Evolutionary conservation across 2,888 invertebrate species (phyloP).

Genomic region (Hyppa rectilinea): DNA sequence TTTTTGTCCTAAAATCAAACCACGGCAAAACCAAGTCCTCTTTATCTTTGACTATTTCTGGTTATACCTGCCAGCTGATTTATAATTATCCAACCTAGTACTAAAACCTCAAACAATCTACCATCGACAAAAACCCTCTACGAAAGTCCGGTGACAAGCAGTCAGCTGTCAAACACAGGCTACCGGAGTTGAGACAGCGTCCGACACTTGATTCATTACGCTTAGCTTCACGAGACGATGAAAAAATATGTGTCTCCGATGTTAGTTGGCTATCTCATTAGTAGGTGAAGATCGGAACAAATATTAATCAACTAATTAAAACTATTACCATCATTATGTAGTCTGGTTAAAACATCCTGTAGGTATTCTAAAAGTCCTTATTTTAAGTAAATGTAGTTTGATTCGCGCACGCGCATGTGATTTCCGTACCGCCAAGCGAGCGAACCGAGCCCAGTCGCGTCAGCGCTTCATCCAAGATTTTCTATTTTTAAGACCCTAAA

Average conservation of each 20-base stretch:
- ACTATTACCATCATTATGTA: neutral
- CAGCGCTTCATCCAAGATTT: too few relatives aligned
- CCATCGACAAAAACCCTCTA: neutral
- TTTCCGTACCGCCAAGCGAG: too few relatives aligned
- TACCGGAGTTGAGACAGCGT: constrained; percentile 28
- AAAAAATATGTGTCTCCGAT: constrained; percentile 25
- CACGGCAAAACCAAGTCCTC: too few relatives aligned
- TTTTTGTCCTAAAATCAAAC: too few relatives aligned
- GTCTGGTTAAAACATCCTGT: too few relatives aligned
- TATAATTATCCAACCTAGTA: neutral
- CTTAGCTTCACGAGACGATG: constrained; percentile 20
- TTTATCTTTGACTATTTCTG: too few relatives aligned
- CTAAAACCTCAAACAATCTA: neutral
- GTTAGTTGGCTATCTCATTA: constrained; percentile 9
- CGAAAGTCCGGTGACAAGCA: constrained; percentile 15
- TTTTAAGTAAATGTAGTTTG: too few relatives aligned
- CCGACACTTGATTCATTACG: constrained; percentile 41
- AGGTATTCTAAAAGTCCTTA: too few relatives aligned
- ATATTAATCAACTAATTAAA: constrained; percentile 4
- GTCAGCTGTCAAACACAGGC: constrained; percentile 22
- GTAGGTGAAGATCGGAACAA: neutral
- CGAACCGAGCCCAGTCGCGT: too few relatives aligned
- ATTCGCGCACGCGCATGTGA: too few relatives aligned
- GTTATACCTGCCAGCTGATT: neutral
- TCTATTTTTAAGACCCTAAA: too few relatives aligned